A percentile compares a stretch with the other conserved stretches of the same genome.
phyloP scores from a whole-genome alignment of 2,113 vertebrate species.

The Megalops atlanticus region DNA sequence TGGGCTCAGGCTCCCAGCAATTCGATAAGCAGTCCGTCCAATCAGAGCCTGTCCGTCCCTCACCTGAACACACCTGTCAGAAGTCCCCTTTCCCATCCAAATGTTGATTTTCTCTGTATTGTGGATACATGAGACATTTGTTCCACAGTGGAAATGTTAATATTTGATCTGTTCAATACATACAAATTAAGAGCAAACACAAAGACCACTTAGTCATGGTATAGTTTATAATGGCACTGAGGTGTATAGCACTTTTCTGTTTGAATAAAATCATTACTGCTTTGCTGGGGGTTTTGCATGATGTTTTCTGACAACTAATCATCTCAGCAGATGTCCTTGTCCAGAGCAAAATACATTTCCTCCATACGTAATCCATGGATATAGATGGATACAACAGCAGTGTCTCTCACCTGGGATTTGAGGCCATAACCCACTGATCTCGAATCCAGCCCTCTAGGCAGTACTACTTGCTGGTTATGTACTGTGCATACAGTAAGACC shows the following conservation, averaged over 20 bases:
- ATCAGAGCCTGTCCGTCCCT: no score
- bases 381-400: not conserved
- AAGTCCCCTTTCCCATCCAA: not conserved
- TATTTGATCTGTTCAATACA: no score
- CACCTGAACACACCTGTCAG: no score
- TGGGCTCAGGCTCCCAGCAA: no score
- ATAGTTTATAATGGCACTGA: no score
- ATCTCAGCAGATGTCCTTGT: constrained; percentile 12
- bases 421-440: not conserved
- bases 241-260: no score
- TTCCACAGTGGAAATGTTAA: not conserved
- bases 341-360: not conserved
- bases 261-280: no score
- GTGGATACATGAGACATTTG: not conserved
- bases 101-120: not conserved
- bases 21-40: no score
- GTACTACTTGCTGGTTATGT: not conserved
- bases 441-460: not conserved
- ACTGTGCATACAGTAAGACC: not conserved
- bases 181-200: no score
- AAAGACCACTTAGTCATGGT: no score
- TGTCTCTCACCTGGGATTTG: not conserved
- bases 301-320: not conserved
- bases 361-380: not conserved
- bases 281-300: no score